These are phyloP conservation scores for Enteromius anoplus DNA, from an alignment of 2,797 vertebrate genomes.

Conservation along the genomic window DNA sequence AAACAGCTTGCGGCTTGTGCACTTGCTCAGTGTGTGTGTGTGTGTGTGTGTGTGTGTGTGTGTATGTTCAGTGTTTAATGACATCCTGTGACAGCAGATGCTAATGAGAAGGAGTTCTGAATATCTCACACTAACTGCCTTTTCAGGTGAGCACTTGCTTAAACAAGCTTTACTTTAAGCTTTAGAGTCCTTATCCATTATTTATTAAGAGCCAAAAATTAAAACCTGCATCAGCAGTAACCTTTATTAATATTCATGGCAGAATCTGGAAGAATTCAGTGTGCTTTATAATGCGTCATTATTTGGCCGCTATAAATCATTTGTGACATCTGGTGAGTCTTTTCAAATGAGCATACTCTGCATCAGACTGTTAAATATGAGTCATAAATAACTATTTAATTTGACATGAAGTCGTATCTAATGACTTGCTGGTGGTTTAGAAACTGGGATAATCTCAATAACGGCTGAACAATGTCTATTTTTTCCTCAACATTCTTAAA, in stretches of 20 bases:
- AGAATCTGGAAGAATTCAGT: neutral
- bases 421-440: neutral
- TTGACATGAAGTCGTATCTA: too few species aligned
- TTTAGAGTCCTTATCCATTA: slow-evolving; percentile 41
- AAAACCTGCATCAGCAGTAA: slow-evolving; percentile 51
- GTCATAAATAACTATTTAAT: neutral
- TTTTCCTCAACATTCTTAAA: neutral
- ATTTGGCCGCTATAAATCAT: slow-evolving; percentile 36
- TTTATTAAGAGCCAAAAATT: slow-evolving; percentile 42
- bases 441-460: neutral
- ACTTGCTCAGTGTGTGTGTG: neutral
- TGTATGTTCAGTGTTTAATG: slow-evolving; percentile 24
- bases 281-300: slow-evolving; percentile 31
- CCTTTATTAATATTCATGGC: slow-evolving; percentile 37
- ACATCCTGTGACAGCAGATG: slow-evolving; percentile 43
- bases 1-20: slow-evolving; percentile 19
- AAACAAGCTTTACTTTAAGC: slow-evolving; percentile 37
- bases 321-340: slow-evolving; percentile 13
- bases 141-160: slow-evolving; percentile 32
- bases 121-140: slow-evolving; percentile 33
- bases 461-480: neutral
- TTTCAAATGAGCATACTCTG: slow-evolving; percentile 15
- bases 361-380: neutral
- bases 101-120: slow-evolving; percentile 45
- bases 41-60: neutral